phyloP scores from a whole-genome alignment of 2,113 vertebrate species.

The Xenotilapia leptura region DNA sequence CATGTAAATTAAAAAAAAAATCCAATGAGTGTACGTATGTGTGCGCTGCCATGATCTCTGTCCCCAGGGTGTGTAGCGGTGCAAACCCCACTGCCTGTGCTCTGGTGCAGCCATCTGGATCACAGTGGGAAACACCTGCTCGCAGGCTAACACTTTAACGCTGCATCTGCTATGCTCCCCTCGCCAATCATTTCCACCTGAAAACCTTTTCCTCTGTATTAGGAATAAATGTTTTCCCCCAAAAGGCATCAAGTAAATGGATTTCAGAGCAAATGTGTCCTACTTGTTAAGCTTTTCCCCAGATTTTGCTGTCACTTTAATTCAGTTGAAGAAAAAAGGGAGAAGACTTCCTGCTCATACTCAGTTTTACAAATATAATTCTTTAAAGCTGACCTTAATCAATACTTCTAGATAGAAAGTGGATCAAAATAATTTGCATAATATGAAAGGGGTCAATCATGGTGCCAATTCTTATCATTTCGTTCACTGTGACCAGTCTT shows the following conservation, averaged over 20 bases:
- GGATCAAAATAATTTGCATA: not conserved
- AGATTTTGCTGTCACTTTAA: not conserved
- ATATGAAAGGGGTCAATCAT: not conserved
- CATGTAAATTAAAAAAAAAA: not conserved
- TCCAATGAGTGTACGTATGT: not conserved
- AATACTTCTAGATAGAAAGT: not conserved
- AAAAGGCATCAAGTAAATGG: not conserved
- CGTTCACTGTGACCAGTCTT: not conserved
- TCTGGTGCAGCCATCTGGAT: conserved; percentile 48
- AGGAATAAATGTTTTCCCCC: not conserved
- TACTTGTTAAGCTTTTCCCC: not conserved
- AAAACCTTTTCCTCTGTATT: not conserved
- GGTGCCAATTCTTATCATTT: not conserved
- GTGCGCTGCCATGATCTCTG: not conserved
- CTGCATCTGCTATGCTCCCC: conserved; percentile 22
- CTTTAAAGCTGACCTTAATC: not conserved
- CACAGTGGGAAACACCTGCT: conserved; percentile 37
- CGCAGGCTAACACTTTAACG: conserved; percentile 6
- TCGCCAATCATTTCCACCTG: not conserved
- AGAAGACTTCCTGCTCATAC: not conserved
- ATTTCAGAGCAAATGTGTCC: not conserved
- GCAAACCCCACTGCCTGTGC: conserved; percentile 5
- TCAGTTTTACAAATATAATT: not conserved
- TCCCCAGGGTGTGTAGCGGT: conserved; percentile 9
- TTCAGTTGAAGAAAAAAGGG: not conserved